Evolutionary conservation across 2,797 vertebrate genomes (phyloP), one percentile per base, ranked within the genome.

Genomic region (Huso huso): DNA sequence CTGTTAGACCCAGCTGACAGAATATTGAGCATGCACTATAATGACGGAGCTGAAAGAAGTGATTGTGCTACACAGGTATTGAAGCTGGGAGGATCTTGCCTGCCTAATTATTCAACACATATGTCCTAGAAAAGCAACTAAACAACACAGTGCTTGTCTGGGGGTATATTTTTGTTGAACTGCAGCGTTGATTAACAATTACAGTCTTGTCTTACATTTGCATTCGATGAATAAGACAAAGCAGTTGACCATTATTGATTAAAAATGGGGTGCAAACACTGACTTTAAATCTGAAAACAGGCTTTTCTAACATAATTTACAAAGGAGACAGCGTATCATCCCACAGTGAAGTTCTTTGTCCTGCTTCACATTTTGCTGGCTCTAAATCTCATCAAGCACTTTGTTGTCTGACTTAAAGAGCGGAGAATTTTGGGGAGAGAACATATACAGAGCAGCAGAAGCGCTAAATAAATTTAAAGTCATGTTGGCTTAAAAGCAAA

Each of bases 111-210:
- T 87, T 83, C 79, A 80, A 72, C 71, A 85, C 84, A 84, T 86
- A 87, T 78, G 79, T 80, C 79, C 78, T 69, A 74, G 82, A 76
- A 80, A 79, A 71, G 49, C 78, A 84, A n/a, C 62, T 64, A 71
- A 75, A 89, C 86, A 90, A 87, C 85, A 79, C 72, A 72, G 76
- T 78, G 83, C 80, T 89, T 86, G 86, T 89, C 85, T 83, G 75
- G 68, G 66, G 74, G 79, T 77, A 66, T 55, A 82, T 85, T 84
- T 88, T 80, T 83, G 83, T 85, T 79, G 82, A 80, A 75, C 81
- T 76, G 77, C 80, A 77, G 79, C 83, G 83, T 69, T 69, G 75
- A 74, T 81, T 81, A 88, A 89, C 87, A 91, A 88, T 87, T 83
- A 72, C 75, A 69, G 81, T 83, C 84, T 87, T 88, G 87, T 89